These are phyloP conservation scores for Drosophila cardini DNA, from an alignment of 1,140 invertebrate genomes.

Conservation along the genomic window DNA sequence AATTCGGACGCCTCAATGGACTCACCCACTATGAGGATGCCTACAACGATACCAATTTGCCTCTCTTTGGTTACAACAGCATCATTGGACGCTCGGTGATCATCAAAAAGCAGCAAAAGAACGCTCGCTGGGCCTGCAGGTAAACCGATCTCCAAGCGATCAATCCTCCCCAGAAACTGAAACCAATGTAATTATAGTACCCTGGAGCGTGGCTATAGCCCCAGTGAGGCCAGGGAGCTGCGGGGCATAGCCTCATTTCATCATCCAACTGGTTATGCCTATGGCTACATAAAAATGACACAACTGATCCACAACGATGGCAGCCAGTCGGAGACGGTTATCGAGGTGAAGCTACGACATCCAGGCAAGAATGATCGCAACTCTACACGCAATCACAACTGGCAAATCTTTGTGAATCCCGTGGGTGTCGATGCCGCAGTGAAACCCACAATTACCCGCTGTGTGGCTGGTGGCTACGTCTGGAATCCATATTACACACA, in stretches of 20 bases:
- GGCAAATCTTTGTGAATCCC: constrained; percentile 96
- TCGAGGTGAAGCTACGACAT: constrained; percentile 94
- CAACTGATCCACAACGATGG: constrained; percentile 95
- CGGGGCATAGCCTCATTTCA: constrained; percentile 96
- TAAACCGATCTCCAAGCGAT: background rate
- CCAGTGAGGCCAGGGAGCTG: constrained; percentile 93
- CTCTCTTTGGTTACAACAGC: constrained; percentile 92
- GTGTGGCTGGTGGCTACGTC: constrained; percentile 94
- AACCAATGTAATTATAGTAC: constrained; percentile 85
- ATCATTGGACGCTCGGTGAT: constrained; percentile 94
- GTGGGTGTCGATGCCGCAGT: constrained; percentile 96
- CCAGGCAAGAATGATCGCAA: constrained; percentile 93
- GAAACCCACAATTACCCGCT: constrained; percentile 91
- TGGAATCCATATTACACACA: constrained; percentile 98
- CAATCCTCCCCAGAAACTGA: background rate
- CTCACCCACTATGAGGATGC: constrained; percentile 86
- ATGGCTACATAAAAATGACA: constrained; percentile 94
- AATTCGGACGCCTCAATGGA: constrained; percentile 91
- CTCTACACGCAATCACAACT: constrained; percentile 94
- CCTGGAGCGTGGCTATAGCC: constrained; percentile 93
- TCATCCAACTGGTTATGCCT: constrained; percentile 93
- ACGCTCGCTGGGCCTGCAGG: constrained; percentile 91
- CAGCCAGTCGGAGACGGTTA: constrained; percentile 93
- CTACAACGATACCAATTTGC: constrained; percentile 93
- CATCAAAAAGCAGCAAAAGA: constrained; percentile 89